Evolutionary conservation across 2,113 vertebrate genomes (phyloP), one percentile per base, ranked within the genome.

Genomic region (Lucifuga dentata): DNA sequence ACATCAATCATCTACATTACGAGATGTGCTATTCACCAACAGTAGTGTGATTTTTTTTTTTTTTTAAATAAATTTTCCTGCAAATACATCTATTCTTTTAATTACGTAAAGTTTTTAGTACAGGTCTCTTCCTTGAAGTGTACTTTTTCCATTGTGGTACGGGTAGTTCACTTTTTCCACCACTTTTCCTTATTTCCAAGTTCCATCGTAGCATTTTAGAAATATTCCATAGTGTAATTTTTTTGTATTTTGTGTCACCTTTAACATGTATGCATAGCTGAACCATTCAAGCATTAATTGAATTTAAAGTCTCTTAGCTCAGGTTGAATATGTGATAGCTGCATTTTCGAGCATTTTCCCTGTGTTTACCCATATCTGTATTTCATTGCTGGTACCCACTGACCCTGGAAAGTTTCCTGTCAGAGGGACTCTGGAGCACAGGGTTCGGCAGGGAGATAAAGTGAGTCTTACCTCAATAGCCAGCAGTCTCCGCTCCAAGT

Each of bases 381-480:
- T 90, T 88, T 66, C 81, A 88, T 83, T 69, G 76, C 66, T 55
- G 56, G 52, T 84, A 57, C 56, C 79, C 7, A 29, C 49, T 57
- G 53, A 87, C 74, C 73, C 81, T 68, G 64, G 68, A 86, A 55
- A 87, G 76, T 86, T 87, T 83, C 83, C 78, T 68, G 16, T 77
- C 58, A 64, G 60, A 51, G 55, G 63, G 45, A 78, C 67, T 75
- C 74, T 75, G 90, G 90, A 71, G 75, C 63, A 1, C 68, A 78
- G 72, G 80, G 86, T 70, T 76, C 80, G 33, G 19, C 73, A 78
- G 81, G 87, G 23, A 87, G 73, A 50, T 68, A 35, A 69, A 82
- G 60, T 15, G 24, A 59, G 43, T 59, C 93, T 92, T 92, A 94
- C 93, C 92, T 94, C 93, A 51, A 94, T 94, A 36, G 91, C 89